Conservation (phyloP, 2,888 invertebrate genomes). For the Panzeria rudis region DNA sequence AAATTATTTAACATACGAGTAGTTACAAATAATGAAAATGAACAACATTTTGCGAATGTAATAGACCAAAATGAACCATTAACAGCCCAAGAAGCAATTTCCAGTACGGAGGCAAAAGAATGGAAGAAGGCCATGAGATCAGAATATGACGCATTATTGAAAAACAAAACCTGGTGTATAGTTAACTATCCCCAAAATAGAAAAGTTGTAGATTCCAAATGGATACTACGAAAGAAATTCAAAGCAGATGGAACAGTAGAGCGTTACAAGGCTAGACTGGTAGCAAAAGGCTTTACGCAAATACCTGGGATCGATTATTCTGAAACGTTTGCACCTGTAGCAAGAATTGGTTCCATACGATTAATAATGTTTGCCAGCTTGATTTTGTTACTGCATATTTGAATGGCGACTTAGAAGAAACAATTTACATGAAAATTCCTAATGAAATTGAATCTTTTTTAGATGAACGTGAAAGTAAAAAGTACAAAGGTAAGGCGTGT, state of each 20-base stretch:
- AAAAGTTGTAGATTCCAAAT: constrained; percentile 1
- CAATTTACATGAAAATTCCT: too few relatives aligned
- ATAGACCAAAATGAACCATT: too few relatives aligned
- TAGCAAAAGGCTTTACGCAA: constrained; percentile 23
- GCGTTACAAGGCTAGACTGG: constrained; percentile 35
- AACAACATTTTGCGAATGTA: too few relatives aligned
- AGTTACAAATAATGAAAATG: too few relatives aligned
- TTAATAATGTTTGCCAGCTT: too few relatives aligned
- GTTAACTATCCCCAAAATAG: not conserved
- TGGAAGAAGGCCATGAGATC: too few relatives aligned
- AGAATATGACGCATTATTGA: not conserved
- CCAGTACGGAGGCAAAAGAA: too few relatives aligned
- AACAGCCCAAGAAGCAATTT: too few relatives aligned
- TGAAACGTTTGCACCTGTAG: not conserved
- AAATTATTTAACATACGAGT: too few relatives aligned
- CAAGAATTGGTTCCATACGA: too few relatives aligned
- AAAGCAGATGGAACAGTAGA: constrained; percentile 22
- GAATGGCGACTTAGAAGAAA: too few relatives aligned
- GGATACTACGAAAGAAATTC: constrained; percentile 17
- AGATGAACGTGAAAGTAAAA: not conserved
- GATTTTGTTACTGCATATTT: too few relatives aligned
- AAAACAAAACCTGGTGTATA: not conserved
- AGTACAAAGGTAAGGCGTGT: not conserved
- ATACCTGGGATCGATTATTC: constrained; percentile 8
- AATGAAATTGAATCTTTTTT: not conserved